Evolutionary conservation across 2,797 vertebrate genomes (phyloP), one percentile per base, ranked within the genome.

Genomic region (Pangasius macronema): DNA sequence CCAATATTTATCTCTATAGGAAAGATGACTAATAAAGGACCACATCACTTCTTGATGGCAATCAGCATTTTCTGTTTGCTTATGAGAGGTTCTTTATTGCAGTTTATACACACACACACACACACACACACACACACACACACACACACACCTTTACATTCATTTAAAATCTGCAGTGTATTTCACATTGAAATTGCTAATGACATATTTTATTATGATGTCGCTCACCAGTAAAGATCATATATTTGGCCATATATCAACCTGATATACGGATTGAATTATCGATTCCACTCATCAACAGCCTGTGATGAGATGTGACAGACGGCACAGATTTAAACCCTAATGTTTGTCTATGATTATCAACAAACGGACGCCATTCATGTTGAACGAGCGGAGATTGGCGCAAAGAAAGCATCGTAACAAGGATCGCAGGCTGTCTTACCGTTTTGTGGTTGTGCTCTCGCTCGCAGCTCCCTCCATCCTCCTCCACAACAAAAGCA

Each of bases 381-480:
- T 65, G 18, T 76, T 42, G 36, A 27, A 9, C 46, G 24, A 63
- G 42, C 13, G 81, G 80, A 57, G 57, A 46, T 2, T 53, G 36
- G 63, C 9, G 73, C 70, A 75, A 70, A 46, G 36, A 55, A 83
- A 61, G 46, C 70, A 70, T 51, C 13, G 39, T 49, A n/a, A 27
- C 55, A 18, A 9, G 81, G 42, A 27, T 39, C 39, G 42, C 80
- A 96, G 95, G 95, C 95, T 96, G 92, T 96, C 97, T 87, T 89
- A 91, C 91, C 91, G 96, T 96, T 94, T 96, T 97, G 94, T 96
- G 93, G 91, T 95, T 96, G 95, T 96, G 96, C 90, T 95, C 96
- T 91, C 95, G 93, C 93, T 95, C 94, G 94, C 95, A 95, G 91
- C 90, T 94, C 86, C 96, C 96, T 88, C 91, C 92, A 83, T 95